Conservation (phyloP, 2,113 vertebrate species). For the Grallaria varia region DNA sequence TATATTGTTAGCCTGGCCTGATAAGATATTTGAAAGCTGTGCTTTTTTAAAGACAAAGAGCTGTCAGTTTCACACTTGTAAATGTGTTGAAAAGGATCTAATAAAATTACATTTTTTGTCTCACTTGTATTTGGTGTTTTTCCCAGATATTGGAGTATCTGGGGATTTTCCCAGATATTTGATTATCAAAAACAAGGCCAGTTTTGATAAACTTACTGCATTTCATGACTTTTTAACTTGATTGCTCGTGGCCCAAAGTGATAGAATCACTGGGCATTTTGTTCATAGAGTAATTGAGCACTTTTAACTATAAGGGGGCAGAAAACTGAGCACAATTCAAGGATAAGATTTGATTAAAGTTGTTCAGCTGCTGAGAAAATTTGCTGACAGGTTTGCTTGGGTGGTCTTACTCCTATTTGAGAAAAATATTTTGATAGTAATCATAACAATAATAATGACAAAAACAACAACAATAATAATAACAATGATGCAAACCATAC, state of each 20-base stretch:
- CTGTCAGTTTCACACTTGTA: conserved; percentile 23
- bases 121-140: background rate
- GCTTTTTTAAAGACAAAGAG: conserved; percentile 57
- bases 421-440: background rate
- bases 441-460: background rate
- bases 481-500: background rate
- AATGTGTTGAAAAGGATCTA: conserved; percentile 29
- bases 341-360: conserved; percentile 39
- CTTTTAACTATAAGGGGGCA: background rate
- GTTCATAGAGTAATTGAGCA: background rate
- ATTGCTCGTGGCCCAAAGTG: background rate
- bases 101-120: conserved; percentile 6
- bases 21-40: conserved; percentile 52
- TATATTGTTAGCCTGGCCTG: conserved; percentile 26
- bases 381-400: conserved; percentile 30
- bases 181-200: background rate
- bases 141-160: background rate
- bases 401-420: background rate
- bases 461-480: background rate
- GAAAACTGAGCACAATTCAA: conserved; percentile 17
- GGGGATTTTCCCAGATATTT: background rate
- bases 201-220: background rate
- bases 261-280: background rate
- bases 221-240: background rate
- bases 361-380: conserved; percentile 28